Base-by-base conservation (phyloP, 2,888 invertebrate species). In the Ichneumoninae sp. region DNA sequence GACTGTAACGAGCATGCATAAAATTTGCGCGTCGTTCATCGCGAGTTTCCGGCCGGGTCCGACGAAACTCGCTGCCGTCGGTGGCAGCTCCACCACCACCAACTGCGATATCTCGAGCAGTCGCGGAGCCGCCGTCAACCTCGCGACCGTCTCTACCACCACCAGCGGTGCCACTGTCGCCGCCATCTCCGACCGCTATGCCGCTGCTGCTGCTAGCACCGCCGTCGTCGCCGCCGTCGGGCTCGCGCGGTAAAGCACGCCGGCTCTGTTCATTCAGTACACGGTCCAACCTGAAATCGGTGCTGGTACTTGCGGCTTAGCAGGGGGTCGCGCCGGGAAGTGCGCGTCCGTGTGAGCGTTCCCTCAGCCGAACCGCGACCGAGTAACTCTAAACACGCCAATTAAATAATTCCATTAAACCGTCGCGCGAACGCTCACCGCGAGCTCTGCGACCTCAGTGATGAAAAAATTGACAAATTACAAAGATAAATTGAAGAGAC, bases 251-350 rank as follows among this genome's bases (percentile, higher is more conserved):
- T 73, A 84, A 82, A 82, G 82, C 86, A 73, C 77, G 82, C 82
- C 86, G 86, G 85, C 66, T 74, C 73, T 70, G 84, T 86, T 86
- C 86, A 86, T 86, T 86, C 86, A 83, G 86, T 86, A 83, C 33
- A 52, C 83, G 82, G 77, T 71, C 73, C 73, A 85, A 80, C 83
- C 85, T 85, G 69, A 85, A 86, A 86, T 81, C 86, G 86, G 78
- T 77, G 85, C 80, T 74, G 66, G 78, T 78, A 60, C 81, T 85
- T 69, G 77, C 74, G 80, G 69, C 70, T 70, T 36, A 69, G 70
- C 69, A 50, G 50, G 78, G 69, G 69, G 78, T 70, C 78, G 70
- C 57, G 36, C 69, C 60, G 69, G 44, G 10, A 69, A 70, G 57
- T 47, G 78, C 77, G 68, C 68, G 36, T 44, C 50, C 70, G 78